phyloP scores from a whole-genome alignment of 2,113 vertebrate species.

The Calypte anna region DNA sequence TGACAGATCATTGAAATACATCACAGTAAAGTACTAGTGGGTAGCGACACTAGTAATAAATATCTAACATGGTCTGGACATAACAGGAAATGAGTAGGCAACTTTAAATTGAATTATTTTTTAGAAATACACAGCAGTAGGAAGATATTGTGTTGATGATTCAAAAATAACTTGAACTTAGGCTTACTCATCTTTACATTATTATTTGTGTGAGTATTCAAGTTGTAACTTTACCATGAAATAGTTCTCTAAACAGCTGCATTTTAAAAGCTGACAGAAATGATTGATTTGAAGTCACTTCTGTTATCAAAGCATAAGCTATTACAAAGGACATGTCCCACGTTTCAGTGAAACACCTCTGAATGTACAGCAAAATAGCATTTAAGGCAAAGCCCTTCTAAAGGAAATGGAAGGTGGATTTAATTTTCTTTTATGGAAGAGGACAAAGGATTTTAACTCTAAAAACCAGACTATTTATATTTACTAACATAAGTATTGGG shows the following conservation, averaged over 20 bases:
- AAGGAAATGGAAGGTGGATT: background rate
- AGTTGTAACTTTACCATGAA: background rate
- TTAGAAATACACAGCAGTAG: background rate
- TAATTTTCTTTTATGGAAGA: background rate
- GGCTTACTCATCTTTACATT: background rate
- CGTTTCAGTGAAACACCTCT: background rate
- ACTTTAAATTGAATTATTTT: slow-evolving; percentile 36
- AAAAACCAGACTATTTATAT: background rate
- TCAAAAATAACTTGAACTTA: background rate
- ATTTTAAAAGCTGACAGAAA: background rate
- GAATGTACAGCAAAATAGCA: background rate
- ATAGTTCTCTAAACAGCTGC: background rate
- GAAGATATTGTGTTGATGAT: background rate
- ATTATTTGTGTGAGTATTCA: background rate
- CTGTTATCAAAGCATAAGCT: background rate
- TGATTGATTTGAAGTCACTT: background rate
- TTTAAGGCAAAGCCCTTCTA: background rate
- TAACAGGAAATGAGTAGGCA: slow-evolving; percentile 39
- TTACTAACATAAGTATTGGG: background rate
- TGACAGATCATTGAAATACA: slow-evolving; percentile 16
- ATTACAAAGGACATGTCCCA: background rate
- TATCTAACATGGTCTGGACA: background rate
- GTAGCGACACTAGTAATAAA: background rate
- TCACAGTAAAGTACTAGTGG: slow-evolving; percentile 5
- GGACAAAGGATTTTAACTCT: background rate